Conservation (phyloP, 2,113 vertebrate genomes). For the Perca schrenkii region DNA sequence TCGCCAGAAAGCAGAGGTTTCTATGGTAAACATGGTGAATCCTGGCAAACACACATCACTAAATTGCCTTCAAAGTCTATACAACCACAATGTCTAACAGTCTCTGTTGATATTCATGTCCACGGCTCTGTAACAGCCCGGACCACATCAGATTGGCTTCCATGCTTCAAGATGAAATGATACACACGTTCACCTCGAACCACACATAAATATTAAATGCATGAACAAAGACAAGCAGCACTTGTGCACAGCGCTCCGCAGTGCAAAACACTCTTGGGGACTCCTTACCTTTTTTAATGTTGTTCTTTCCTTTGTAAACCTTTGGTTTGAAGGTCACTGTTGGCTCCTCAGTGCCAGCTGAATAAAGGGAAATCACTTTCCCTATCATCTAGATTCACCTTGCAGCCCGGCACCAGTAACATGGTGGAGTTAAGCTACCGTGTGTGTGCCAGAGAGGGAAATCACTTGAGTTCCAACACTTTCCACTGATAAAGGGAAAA, state of each 20-base stretch:
- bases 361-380: slow-evolving; percentile 58
- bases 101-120: slow-evolving; percentile 3
- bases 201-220: slow-evolving; percentile 57
- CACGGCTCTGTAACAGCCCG: not conserved
- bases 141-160: slow-evolving; percentile 21
- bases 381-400: slow-evolving; percentile 65
- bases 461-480: too few species aligned
- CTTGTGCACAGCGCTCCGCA: slow-evolving; percentile 20
- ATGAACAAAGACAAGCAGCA: slow-evolving; percentile 47
- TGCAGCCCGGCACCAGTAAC: slow-evolving; percentile 21
- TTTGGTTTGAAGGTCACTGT: slow-evolving; percentile 61
- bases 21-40: not conserved
- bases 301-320: slow-evolving; percentile 61
- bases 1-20: not conserved
- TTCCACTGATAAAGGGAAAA: too few species aligned
- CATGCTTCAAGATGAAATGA: slow-evolving; percentile 30
- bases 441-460: not conserved
- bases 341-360: slow-evolving; percentile 41
- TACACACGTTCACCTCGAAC: slow-evolving; percentile 17
- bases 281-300: slow-evolving; percentile 43
- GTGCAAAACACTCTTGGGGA: slow-evolving; percentile 44
- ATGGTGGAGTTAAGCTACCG: not conserved
- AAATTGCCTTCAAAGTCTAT: too few species aligned
- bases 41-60: not conserved
- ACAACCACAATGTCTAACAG: not conserved